A percentile compares a stretch with the other conserved stretches of the same genome.
Evolutionary conservation across 2,888 invertebrate genomes (phyloP).

Genomic region (Netelia melanura): DNA sequence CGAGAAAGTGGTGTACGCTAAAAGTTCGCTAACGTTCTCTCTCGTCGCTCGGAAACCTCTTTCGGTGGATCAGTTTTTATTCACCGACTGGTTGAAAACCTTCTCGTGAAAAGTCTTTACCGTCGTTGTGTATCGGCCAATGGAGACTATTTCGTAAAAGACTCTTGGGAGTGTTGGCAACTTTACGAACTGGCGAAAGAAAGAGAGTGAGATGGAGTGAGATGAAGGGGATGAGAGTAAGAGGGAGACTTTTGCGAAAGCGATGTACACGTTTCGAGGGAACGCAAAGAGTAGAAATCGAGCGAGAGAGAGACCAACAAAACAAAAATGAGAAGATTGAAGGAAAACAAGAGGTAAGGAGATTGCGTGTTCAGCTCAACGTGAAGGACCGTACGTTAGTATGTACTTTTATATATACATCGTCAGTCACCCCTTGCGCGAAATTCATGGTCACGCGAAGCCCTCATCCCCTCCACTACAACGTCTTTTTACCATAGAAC

Average conservation of each 20-base stretch:
- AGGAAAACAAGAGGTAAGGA: constrained; percentile 43
- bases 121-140: neutral
- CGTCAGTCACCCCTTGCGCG: constrained; percentile 19
- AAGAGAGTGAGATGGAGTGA: neutral
- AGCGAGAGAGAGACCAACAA: neutral
- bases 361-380: constrained; percentile 48
- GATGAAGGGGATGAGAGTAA: neutral
- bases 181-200: constrained; percentile 2
- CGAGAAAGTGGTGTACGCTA: neutral
- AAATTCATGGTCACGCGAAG: constrained; percentile 74
- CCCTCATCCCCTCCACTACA: constrained; percentile 4
- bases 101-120: neutral
- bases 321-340: constrained; percentile 12
- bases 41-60: neutral
- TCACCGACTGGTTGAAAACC: neutral
- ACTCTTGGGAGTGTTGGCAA: neutral
- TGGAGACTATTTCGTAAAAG: neutral
- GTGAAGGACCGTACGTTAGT: constrained; percentile 26
- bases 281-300: constrained; percentile 23
- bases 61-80: constrained; percentile 5
- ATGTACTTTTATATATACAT: constrained; percentile 4
- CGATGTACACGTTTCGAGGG: constrained; percentile 29
- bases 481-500: constrained; percentile 69
- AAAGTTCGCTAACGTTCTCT: constrained; percentile 5
- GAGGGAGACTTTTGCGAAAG: constrained; percentile 28